Evolutionary conservation across 2,797 vertebrate species (phyloP), one percentile per base, ranked within the genome.

Genomic region (Lycodopsis pacificus): DNA sequence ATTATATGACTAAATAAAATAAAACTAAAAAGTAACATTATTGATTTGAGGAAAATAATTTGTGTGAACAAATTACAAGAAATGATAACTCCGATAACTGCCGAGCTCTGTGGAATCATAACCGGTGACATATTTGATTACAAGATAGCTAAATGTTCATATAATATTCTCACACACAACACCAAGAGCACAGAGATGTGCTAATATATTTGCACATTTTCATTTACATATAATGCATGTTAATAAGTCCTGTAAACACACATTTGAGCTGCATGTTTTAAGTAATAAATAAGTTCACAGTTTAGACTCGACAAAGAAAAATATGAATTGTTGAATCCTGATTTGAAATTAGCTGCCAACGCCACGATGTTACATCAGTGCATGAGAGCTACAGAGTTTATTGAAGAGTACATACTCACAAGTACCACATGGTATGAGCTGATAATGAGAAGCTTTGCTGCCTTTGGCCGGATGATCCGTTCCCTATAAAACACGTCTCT

Each of bases 221-320:
- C 34, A 34, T 57, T 77, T 10, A 65, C 36, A 82, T 71, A 30
- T 54, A 81, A 79, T 38, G n/a, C 6, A 65, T 56, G 48, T 66
- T 44, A 58, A 8, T 34, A 19, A 54, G 9, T 81, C 15, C 65
- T 36, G 42, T 25, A 56, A 59, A 64, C 32, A 69, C 46, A 63
- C 25, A 36, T 71, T 25, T 73, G 4, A 84, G 57, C 30, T 64
- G 53, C 44, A 81, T 67, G 22, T 72, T 10, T 78, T 38, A 73
- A 57, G 58, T 44, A 83, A 87, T 86, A 89, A 86, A 86, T 81
- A 86, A 40, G 10, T 71, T 83, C 61, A 77, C 61, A 22, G 44
- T 76, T 10, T 22, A 68, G 58, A 66, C 13, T 6, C 32, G 32
- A 34, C 32, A 34, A 57, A 72, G 6, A 74, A 61, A 22, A 22